Evolutionary conservation across 2,888 invertebrate genomes (phyloP).

Genomic region (Drosophila robusta): DNA sequence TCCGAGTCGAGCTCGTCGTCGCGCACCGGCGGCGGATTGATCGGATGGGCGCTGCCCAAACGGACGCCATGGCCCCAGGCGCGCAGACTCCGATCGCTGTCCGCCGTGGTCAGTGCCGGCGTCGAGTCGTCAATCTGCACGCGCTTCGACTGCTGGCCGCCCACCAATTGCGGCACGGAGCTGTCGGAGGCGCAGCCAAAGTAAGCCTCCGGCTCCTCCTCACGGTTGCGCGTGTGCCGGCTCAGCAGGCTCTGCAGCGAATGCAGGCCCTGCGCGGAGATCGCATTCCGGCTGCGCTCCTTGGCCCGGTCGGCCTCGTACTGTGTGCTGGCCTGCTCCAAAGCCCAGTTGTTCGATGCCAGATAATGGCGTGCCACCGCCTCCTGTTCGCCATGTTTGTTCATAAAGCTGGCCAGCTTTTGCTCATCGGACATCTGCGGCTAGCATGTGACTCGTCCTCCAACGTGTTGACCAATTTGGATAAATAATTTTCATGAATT

Average conservation of each 20-base stretch:
- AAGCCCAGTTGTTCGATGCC: constrained; percentile 50
- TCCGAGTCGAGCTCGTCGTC: constrained; percentile 10
- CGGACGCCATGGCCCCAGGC: constrained; percentile 63
- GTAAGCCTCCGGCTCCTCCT: constrained; percentile 19
- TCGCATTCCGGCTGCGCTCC: background rate
- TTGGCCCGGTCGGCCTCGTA: constrained; percentile 55
- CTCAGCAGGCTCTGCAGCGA: constrained; percentile 40
- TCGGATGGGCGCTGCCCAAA: constrained; percentile 66
- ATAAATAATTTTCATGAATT: constrained; percentile 13
- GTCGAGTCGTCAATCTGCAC: constrained; percentile 57
- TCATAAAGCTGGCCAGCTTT: constrained; percentile 65
- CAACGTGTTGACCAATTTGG: constrained; percentile 34
- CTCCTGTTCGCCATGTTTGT: constrained; percentile 54
- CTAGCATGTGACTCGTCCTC: constrained; percentile 9
- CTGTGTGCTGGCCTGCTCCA: constrained; percentile 52
- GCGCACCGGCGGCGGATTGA: constrained; percentile 51
- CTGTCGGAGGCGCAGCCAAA: constrained; percentile 36
- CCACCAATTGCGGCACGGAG: constrained; percentile 13
- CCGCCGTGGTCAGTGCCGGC: constrained; percentile 63
- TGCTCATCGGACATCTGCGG: constrained; percentile 70
- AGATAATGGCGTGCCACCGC: constrained; percentile 58
- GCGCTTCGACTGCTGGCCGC: constrained; percentile 19
- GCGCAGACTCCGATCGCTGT: constrained; percentile 63
- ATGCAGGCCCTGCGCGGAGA: background rate
- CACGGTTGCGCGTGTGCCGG: background rate